phyloP scores from a whole-genome alignment of 2,888 invertebrate genomes.

The Leptopilina syphax region DNA sequence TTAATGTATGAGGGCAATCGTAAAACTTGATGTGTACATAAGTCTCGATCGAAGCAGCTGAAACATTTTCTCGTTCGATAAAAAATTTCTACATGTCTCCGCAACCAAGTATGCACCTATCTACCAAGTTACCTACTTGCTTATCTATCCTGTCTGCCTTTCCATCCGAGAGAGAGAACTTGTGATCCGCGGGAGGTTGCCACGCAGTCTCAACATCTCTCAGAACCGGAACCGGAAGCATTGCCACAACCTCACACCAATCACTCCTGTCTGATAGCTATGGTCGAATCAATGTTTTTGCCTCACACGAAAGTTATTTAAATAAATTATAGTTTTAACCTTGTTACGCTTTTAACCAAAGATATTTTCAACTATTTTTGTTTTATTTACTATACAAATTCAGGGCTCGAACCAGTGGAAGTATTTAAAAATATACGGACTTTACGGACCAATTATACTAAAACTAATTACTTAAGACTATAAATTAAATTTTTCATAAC shows the following conservation, averaged over 20 bases:
- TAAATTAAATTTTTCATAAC: too few species aligned
- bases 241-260: slow-evolving; percentile 15
- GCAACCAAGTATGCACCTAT: slow-evolving; percentile 49
- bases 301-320: too few species aligned
- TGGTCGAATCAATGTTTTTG: too few species aligned
- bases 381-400: too few species aligned
- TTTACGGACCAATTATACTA: too few species aligned
- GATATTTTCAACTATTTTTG: too few species aligned
- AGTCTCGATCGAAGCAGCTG: slow-evolving; percentile 69
- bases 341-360: too few species aligned
- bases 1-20: slow-evolving; percentile 76
- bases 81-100: slow-evolving; percentile 59
- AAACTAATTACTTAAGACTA: too few species aligned
- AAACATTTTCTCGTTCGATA: slow-evolving; percentile 67
- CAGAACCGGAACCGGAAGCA: slow-evolving; percentile 37
- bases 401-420: too few species aligned
- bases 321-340: too few species aligned
- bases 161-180: slow-evolving; percentile 27
- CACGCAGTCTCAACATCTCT: slow-evolving; percentile 29
- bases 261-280: not conserved
- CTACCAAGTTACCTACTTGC: slow-evolving; percentile 52
- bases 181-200: slow-evolving; percentile 31
- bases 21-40: slow-evolving; percentile 75
- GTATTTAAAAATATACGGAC: too few species aligned
- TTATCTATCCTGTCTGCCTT: slow-evolving; percentile 44